Percentiles rank a stretch among this genome's conserved stretches.
phyloP scores from a whole-genome alignment of 2,797 vertebrate species.

The Anniella stebbinsi region DNA sequence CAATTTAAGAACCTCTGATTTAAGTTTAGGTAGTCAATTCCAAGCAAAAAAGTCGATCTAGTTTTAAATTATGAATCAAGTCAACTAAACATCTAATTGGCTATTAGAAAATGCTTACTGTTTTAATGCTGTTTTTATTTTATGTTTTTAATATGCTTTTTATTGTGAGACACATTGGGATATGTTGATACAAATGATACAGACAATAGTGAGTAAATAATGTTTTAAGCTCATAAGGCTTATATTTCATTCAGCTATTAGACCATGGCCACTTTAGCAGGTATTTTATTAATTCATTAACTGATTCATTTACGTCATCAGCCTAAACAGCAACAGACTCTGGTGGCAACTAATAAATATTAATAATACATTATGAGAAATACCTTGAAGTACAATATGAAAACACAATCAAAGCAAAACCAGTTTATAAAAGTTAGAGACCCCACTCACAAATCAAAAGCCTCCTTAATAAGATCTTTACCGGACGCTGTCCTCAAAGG shows the following conservation, averaged over 20 bases:
- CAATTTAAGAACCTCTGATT: not conserved
- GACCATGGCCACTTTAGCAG: not conserved
- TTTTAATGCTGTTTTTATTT: not conserved
- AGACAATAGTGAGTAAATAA: not conserved
- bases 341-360: not conserved
- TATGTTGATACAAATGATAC: not conserved
- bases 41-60: not conserved
- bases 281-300: not conserved
- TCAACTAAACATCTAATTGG: not conserved
- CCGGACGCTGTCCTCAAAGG: not conserved
- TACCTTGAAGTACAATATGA: not conserved
- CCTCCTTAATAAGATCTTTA: not conserved
- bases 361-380: not conserved
- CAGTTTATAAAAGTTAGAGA: not conserved
- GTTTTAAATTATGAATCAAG: not conserved
- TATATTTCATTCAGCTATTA: not conserved
- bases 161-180: not conserved
- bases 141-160: not conserved
- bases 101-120: not conserved
- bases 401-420: not conserved
- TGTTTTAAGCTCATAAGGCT: not conserved
- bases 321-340: not conserved
- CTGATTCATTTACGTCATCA: not conserved
- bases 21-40: not conserved
- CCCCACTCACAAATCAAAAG: not conserved